Evolutionary conservation across 2,113 vertebrate species (phyloP).

Genomic region (Dryoscopus gambensis): DNA sequence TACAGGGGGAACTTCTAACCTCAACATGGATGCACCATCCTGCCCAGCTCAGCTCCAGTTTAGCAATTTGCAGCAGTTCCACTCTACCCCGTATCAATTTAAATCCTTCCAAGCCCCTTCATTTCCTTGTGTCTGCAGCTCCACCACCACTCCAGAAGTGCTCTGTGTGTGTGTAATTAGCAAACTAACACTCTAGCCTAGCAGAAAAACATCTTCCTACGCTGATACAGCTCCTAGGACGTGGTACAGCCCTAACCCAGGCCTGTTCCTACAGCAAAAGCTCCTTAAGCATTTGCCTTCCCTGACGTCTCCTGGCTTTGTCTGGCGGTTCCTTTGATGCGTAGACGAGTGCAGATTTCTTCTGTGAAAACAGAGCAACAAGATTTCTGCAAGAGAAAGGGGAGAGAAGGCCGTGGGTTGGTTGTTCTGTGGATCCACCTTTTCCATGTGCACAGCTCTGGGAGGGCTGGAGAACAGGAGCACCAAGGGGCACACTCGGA

Average conservation of each 20-base stretch:
- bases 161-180: neutral
- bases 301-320: slow-evolving; percentile 66
- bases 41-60: neutral
- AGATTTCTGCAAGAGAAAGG: slow-evolving; percentile 74
- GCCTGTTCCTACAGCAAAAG: neutral
- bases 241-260: neutral
- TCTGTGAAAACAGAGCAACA: slow-evolving; percentile 81
- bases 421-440: neutral
- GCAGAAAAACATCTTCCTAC: neutral
- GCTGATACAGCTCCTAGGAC: neutral
- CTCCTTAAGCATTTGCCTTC: slow-evolving; percentile 75
- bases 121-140: neutral
- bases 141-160: neutral
- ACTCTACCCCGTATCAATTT: neutral
- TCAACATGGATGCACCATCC: neutral
- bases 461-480: neutral
- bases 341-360: slow-evolving; percentile 79
- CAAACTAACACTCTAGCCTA: slow-evolving; percentile 6
- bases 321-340: slow-evolving; percentile 11
- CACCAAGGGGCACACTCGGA: accelerated
- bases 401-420: neutral
- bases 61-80: neutral
- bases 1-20: neutral
- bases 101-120: neutral
- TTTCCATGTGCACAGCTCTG: accelerated